These are phyloP conservation scores for Stichodactyla mertensii DNA, from an alignment of 64 coral and sea anemone genomes.

Conservation along the genomic window DNA sequence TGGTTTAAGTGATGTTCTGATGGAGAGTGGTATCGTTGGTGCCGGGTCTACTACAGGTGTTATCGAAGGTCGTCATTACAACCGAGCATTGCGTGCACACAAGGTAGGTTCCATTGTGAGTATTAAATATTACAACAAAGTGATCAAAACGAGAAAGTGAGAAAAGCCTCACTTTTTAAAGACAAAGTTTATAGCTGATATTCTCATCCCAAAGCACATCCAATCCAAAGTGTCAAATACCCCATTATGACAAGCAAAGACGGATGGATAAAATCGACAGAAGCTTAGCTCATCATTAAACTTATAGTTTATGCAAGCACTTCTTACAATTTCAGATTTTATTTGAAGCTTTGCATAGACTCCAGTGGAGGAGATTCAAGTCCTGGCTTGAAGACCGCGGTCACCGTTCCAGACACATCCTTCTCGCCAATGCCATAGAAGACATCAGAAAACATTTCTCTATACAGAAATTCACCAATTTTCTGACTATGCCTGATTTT, in stretches of 20 bases:
- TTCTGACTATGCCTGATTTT: constrained; percentile 27
- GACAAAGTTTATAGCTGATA: neutral
- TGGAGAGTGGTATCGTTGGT: constrained; percentile 41
- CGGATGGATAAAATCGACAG: neutral
- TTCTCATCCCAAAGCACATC: constrained; percentile 1
- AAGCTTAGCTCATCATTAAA: neutral
- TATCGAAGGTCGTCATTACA: constrained; percentile 45
- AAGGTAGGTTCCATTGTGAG: constrained; percentile 10
- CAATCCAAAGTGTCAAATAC: too few species aligned
- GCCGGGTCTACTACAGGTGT: constrained; percentile 42
- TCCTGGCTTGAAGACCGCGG: constrained; percentile 17
- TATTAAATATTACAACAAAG: neutral
- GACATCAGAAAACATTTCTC: constrained; percentile 27
- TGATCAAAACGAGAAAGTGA: neutral
- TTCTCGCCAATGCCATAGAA: constrained; percentile 8
- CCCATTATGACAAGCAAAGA: neutral
- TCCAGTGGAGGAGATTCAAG: constrained; percentile 33
- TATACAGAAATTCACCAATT: constrained; percentile 25
- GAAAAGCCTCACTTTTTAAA: neutral
- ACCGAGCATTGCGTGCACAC: constrained; percentile 40
- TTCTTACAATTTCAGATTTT: constrained; percentile 44
- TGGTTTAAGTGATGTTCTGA: constrained; percentile 34
- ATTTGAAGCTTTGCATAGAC: constrained; percentile 40
- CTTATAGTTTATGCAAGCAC: neutral
- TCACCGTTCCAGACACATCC: constrained; percentile 7